Evolutionary conservation across 2,888 invertebrate genomes (phyloP), one percentile per base, ranked within the genome.

Genomic region (Laspeyria flexula): DNA sequence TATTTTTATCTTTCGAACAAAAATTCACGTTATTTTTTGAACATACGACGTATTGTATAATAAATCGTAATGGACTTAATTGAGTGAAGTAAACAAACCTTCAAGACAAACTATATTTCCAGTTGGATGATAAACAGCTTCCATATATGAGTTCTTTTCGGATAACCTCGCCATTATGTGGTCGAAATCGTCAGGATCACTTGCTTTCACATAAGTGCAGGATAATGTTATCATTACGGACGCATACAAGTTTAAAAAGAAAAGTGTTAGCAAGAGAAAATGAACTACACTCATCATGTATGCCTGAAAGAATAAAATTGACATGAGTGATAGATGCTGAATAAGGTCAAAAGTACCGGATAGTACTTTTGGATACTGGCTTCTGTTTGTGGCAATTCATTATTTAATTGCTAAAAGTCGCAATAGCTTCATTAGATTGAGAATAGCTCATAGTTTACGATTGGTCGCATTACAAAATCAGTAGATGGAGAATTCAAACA

Each of bases 241-340:
- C 0, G 92, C 82, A 60, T 93, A 93, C 0, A 92, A 70, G 63
- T 93, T 92, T 35, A 93, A 66, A 57, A 90, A 89, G 65, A 93
- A 88, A 9, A 93, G 60, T 0, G 92, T 91, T 7, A 93, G 62
- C 0, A 93, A 79, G 7, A 91, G 63, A 59, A 92, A 93, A 65
- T 93, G 93, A 0, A 93, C 73, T 0, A 93, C 88, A 53, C 91
- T 91, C 84, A 93, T 88, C 11, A 90, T 65, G 52, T 92, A 90
- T n/a, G 90, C 90, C 93, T 93, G 79, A 49, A 87, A 85, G 5
- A 21, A 3, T 21, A 21, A 21, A 21, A 21, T 3, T 3, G 21
- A 21, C 21, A 3, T n/a, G n/a, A n/a, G n/a, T n/a, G n/a, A n/a
- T n/a, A n/a, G n/a, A n/a, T n/a, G n/a, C n/a, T n/a, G n/a, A n/a